Evolutionary conservation across 2,888 invertebrate species (phyloP), one percentile per base, ranked within the genome.

Genomic region (Pharmacophagus antenor): DNA sequence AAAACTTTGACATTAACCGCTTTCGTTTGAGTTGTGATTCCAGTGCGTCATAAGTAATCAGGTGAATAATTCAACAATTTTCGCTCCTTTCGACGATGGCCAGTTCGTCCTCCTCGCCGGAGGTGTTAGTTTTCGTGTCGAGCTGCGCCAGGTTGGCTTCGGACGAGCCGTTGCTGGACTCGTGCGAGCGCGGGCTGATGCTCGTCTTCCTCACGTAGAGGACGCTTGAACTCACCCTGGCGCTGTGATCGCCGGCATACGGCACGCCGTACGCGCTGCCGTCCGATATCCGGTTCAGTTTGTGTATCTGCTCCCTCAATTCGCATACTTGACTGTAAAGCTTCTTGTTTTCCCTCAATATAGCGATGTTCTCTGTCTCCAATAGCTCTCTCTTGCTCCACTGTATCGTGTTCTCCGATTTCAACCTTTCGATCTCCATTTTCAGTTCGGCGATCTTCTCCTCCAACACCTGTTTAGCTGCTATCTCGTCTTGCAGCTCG

Each of bases 331-430:
- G 90, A 2, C 85, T 74, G 52, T 90, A 90, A 1, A 98, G 77
- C 76, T 97, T 96, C 76, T 98, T 98, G 76, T 97, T 98, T 70
- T 98, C 98, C 41, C 98, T 91, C 74, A 98, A 95, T 65, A 98
- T 90, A 0, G 94, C 94, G 70, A 96, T 91, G 77, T 97, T 97
- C 72, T 98, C 98, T 0, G 97, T 96, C 85, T 98, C 98, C 53
- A 98, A 80, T 6, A 97, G 91, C 82, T 98, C 98, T 4, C 98
- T 89, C 79, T 97, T 96, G 18, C 96, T 97, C 98, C 98, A 98
- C 79, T 98, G 98, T 0, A 95, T 94, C 0, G 97, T 97, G 84
- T 98, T 98, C 86, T 98, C 98, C 0, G 95, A 95, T 87, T 98
- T 98, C 15, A 98, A 88, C 68, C 94, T 92, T 78, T 98, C 98